Percentiles rank a stretch among this genome's conserved stretches.
Conservation (phyloP, 1,140 invertebrate species). For the Pseudomyrmex concolor region DNA sequence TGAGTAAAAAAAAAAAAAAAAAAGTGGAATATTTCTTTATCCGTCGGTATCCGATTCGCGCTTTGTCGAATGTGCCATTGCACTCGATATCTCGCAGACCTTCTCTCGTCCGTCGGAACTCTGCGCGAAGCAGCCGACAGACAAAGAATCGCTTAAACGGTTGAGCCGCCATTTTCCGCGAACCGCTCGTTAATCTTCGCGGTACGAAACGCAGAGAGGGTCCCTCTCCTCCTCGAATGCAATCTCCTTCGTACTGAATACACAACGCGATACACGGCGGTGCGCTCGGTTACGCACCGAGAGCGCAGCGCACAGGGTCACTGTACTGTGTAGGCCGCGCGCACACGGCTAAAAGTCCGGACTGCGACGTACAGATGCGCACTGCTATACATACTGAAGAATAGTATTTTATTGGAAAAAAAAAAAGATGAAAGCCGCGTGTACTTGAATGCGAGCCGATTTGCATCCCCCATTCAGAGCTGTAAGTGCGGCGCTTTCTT, state of each 20-base stretch:
- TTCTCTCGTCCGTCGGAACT: not conserved
- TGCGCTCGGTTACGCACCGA: conserved; percentile 65
- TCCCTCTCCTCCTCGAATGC: conserved; percentile 35
- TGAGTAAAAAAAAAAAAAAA: not conserved
- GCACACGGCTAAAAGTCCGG: conserved; percentile 65
- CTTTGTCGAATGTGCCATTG: not conserved
- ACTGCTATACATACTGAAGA: conserved; percentile 62
- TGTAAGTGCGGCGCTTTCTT: conserved; percentile 20
- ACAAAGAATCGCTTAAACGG: conserved; percentile 60
- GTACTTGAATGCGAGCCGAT: conserved; percentile 14
- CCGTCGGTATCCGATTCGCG: conserved; percentile 3
- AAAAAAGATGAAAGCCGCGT: conserved; percentile 49
- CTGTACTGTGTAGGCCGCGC: conserved; percentile 68
- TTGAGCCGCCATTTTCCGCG: conserved; percentile 67
- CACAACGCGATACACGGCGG: conserved; percentile 59
- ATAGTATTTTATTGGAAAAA: conserved; percentile 66
- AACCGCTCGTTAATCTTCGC: conserved; percentile 69
- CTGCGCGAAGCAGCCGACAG: conserved; percentile 8
- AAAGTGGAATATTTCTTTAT: no score
- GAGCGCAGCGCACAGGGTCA: conserved; percentile 53
- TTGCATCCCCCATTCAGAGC: not conserved
- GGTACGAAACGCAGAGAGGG: conserved; percentile 47
- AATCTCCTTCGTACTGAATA: conserved; percentile 65
- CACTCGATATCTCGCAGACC: not conserved
- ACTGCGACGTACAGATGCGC: conserved; percentile 53